A percentile compares a stretch with the other conserved stretches of the same genome.
phyloP scores from a whole-genome alignment of 2,888 invertebrate species.

The Gortyna flavago region DNA sequence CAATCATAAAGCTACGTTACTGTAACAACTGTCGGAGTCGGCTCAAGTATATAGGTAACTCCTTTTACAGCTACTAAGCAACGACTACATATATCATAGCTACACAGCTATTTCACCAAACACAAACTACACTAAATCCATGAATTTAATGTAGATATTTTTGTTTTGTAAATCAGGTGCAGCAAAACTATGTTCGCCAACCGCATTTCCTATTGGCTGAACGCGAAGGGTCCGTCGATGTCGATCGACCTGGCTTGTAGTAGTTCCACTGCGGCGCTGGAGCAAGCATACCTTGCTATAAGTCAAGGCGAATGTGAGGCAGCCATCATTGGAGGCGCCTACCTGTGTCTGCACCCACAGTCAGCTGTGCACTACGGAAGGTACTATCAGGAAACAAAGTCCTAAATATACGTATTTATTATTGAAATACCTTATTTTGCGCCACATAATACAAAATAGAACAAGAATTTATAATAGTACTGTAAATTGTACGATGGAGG shows the following conservation, averaged over 20 bases:
- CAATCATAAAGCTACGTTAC: background rate
- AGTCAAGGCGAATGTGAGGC: conserved; percentile 78
- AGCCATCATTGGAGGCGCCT: conserved; percentile 91
- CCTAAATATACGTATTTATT: background rate
- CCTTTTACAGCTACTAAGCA: background rate
- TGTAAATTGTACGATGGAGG: no score
- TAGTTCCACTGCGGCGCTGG: conserved; percentile 76
- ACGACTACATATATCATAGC: background rate
- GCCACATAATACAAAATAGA: background rate
- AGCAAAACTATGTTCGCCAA: conserved; percentile 76
- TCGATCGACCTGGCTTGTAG: conserved; percentile 76
- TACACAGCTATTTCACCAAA: background rate
- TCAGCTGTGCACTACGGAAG: conserved; percentile 76
- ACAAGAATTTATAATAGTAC: background rate
- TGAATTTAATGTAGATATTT: background rate
- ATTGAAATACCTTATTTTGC: background rate
- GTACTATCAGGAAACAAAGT: conserved; percentile 55
- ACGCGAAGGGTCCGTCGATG: conserved; percentile 76
- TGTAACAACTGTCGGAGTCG: background rate
- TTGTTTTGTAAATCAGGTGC: conserved; percentile 60
- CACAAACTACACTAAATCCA: background rate
- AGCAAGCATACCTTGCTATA: conserved; percentile 77
- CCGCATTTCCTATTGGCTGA: conserved; percentile 77
- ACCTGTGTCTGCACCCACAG: conserved; percentile 90
- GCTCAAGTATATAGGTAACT: background rate